Evolutionary conservation across 2,797 vertebrate species (phyloP), one percentile per base, ranked within the genome.

Genomic region (Centroberyx gerrardi): DNA sequence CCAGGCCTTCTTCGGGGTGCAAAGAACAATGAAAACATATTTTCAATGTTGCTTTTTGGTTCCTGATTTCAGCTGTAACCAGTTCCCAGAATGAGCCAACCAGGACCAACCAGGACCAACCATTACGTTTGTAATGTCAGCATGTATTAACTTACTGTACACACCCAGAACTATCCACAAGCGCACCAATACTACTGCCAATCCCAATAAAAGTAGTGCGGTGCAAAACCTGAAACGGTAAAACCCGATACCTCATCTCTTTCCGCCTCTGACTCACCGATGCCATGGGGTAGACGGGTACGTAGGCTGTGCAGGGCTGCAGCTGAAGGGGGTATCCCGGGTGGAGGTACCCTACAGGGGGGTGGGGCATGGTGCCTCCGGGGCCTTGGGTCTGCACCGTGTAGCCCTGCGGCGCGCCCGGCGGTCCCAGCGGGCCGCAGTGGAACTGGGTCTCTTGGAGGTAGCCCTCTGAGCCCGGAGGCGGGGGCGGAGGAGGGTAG

Each of bases 231-330:
- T n/a, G 22, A 22, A 22, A 22, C 22, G 1, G 22, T 22, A 22
- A 22, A 22, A 22, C 22, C 22, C 1, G 22, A 22, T 22, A 1
- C 22, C 22, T 22, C 22, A 22, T 22, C 22, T 22, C 22, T 22
- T 22, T 22, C 22, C 33, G 4, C 58, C 61, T 76, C 51, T 56
- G 68, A 95, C 97, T 97, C 90, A 98, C 97, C 90, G 96, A 95
- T 22, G 96, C 95, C 86, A 98, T 96, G 0, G 97, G 97, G 85
- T 98, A 98, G 68, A 98, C 94, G 0, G 97, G 97, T 61, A 98
- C 96, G 4, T 98, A 98, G n/a, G 97, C 97, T 0, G 97, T 97
- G 93, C 97, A 98, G 53, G 97, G 97, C 86, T 98, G 97, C 78
- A 98, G 94, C 90, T 98, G 97, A 49, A 98, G 94, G 0, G 97